Evolutionary conservation across 2,797 vertebrate genomes (phyloP), one percentile per base, ranked within the genome.

Genomic region (Sebastolobus alascanus): DNA sequence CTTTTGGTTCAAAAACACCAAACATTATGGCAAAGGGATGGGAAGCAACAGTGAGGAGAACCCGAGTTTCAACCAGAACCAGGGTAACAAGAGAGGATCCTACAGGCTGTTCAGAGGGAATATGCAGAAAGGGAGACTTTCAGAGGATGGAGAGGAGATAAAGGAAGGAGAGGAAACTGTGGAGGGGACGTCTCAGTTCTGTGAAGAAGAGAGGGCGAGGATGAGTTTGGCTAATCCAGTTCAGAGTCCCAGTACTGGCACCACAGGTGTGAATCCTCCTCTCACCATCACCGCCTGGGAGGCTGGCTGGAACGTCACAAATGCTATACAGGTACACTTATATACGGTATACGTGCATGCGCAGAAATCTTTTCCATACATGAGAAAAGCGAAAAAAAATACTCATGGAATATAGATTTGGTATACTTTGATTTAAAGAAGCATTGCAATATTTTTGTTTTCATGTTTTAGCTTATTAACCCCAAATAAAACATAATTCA

Each of bases 281-380:
- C 25, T 85, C 60, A 90, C 90, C 68, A 94, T 96, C 90, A 96
- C 94, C 4, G 86, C 93, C 70, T 96, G 94, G 95, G 95, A 96
- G 91, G 94, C 95, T 12, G 89, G 93, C 78, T 96, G 93, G 94
- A 97, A 96, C 2, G 95, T 96, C 76, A 96, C 94, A 20, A 95
- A 95, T 52, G 93, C 86, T 2, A 94, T 95, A 78, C 94, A 96
- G 94, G 95, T 94, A 90, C 25, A 52, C 2, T 22, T 3, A 59
- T 11, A 60, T 20, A 63, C 29, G 29, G 5, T 6, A 52, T 8
- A 8, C 0, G 3, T 55, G 9, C 18, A 73, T 29, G 35, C 7
- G 64, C n/a, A 58, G 18, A 68, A 46, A 22, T 29, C 0, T 31
- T 60, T 66, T 8, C 9, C 33, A 50, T 12, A 0, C 8, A 33